phyloP scores from a whole-genome alignment of 2,888 invertebrate species.

The Pterostichus madidus region DNA sequence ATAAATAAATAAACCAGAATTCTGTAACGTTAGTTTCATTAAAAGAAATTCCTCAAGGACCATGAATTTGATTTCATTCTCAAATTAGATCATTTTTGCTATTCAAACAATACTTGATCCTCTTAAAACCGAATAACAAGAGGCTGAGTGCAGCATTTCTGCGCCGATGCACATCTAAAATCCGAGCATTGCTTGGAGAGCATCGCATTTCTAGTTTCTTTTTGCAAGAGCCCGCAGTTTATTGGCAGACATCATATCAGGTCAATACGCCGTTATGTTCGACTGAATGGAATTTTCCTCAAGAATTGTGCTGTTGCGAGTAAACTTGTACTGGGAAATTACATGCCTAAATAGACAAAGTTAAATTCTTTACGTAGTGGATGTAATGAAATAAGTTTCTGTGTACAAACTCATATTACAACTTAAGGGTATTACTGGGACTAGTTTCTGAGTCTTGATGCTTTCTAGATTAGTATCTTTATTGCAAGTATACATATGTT shows the following conservation, averaged over 20 bases:
- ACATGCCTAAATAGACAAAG: constrained; percentile 58
- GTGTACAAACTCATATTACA: constrained; percentile 44
- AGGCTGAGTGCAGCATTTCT: neutral
- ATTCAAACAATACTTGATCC: too few relatives aligned
- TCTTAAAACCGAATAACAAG: neutral
- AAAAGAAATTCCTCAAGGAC: too few relatives aligned
- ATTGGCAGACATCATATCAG: constrained; percentile 50
- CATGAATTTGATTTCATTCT: too few relatives aligned
- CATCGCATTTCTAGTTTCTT: constrained; percentile 21
- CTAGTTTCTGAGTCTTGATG: constrained; percentile 5
- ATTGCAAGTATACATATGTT: constrained; percentile 6
- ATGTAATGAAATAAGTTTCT: constrained; percentile 63
- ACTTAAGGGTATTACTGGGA: constrained; percentile 37
- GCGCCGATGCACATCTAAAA: neutral
- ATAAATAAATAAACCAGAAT: too few relatives aligned
- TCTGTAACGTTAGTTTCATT: too few relatives aligned
- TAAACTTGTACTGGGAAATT: constrained; percentile 41
- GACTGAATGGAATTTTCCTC: neutral
- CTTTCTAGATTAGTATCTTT: constrained; percentile 53
- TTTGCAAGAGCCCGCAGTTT: constrained; percentile 2
- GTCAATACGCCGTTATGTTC: constrained; percentile 45
- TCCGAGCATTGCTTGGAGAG: constrained; percentile 13
- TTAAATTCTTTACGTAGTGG: constrained; percentile 58
- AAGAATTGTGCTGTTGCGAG: constrained; percentile 21
- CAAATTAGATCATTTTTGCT: too few relatives aligned